Evolutionary conservation across 2,888 invertebrate species (phyloP), one percentile per base, ranked within the genome.

Genomic region (Drosophila anceps): DNA sequence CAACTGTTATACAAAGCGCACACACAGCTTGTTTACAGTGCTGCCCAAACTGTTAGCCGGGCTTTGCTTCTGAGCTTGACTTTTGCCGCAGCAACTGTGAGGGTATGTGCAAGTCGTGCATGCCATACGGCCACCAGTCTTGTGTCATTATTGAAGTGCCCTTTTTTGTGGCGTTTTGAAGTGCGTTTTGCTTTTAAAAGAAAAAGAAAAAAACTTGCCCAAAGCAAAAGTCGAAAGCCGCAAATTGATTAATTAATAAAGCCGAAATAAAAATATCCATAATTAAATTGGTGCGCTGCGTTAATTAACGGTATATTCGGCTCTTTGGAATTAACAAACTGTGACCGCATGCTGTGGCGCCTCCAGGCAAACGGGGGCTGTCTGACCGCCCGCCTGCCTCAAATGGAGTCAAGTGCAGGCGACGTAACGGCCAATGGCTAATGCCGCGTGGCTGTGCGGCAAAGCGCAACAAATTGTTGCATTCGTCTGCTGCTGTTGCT

Each of bases 401-500:
- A 75, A 79, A 85, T 76, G 75, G 74, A 79, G 76, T 88, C 88
- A 88, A 86, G 89, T 90, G 86, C 85, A 84, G 78, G 68, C 83
- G 62, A 61, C 60, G 73, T 79, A 81, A 81, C 79, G 73, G 79
- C 69, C 69, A 77, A 71, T 64, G 58, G 66, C 63, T 66, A 76
- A 82, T 72, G 73, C 67, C 68, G 68, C 70, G 60, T 60, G 51
- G 66, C 31, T 88, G 89, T 74, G 69, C 88, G 89, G 63, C 80
- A 66, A 70, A 77, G 86, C 91, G 90, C 90, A 86, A 86, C 86
- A 84, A 86, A 78, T 90, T 90, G 88, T 79, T 88, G 89, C 90
- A 82, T 65, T 62, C 73, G 43, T 39, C 61, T 50, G 75, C 62
- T 54, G n/a, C n/a, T n/a, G n/a, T n/a, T n/a, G n/a, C n/a, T n/a